Evolutionary conservation across 2,888 invertebrate species (phyloP).

Genomic region (Acleris literana): DNA sequence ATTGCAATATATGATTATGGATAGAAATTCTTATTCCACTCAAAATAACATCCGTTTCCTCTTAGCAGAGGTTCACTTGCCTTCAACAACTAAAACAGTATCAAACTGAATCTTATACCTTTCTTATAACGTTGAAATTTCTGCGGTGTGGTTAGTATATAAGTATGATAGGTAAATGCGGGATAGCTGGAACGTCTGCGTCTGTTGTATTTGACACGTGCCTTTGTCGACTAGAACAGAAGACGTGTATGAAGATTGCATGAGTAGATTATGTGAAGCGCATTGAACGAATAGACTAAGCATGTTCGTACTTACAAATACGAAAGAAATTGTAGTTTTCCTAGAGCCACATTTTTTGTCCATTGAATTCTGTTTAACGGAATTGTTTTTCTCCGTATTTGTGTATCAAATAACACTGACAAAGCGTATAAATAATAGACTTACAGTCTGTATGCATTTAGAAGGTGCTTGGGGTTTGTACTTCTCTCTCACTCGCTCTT

Average conservation of each 20-base stretch:
- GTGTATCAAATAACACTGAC: too few species aligned
- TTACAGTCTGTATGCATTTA: too few species aligned
- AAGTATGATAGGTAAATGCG: constrained; percentile 53
- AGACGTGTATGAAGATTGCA: constrained; percentile 26
- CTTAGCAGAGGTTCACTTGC: constrained; percentile 72
- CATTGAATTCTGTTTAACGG: too few species aligned
- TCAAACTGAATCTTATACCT: constrained; percentile 40
- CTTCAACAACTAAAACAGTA: constrained; percentile 32
- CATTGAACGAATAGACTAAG: constrained; percentile 5
- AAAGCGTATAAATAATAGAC: too few species aligned
- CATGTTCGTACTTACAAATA: neutral
- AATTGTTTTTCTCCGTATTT: too few species aligned
- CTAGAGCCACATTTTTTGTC: too few species aligned
- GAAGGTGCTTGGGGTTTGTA: too few species aligned
- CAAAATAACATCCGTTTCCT: constrained; percentile 80
- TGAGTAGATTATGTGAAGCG: constrained; percentile 19
- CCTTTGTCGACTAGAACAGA: constrained; percentile 35
- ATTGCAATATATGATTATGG: constrained; percentile 68
- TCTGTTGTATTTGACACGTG: constrained; percentile 56
- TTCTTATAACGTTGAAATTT: constrained; percentile 39
- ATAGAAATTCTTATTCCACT: constrained; percentile 80
- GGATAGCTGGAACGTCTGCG: constrained; percentile 46
- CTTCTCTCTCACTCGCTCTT: too few species aligned
- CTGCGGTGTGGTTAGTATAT: constrained; percentile 36
- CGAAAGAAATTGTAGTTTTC: too few species aligned